Evolutionary conservation across 2,888 invertebrate genomes (phyloP), one percentile per base, ranked within the genome.

Genomic region (Stenchaetothrips biformis): DNA sequence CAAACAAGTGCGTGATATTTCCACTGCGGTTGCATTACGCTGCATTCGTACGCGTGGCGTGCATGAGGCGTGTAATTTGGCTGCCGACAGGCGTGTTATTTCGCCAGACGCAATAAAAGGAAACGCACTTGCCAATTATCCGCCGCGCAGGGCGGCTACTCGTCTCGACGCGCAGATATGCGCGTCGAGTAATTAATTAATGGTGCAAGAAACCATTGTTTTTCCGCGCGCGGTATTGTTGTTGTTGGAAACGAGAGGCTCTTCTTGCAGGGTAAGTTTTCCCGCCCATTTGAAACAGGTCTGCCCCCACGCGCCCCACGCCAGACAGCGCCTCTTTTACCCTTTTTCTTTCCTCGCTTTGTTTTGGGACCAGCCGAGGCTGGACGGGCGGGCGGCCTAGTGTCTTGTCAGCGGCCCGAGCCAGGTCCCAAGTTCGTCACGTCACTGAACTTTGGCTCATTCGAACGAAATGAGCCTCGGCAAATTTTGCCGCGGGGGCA

Each of bases 251-350:
- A 16, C 59, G 59, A 18, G 59, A 16, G 18, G 59, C 18, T 18
- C 18, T 13, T 59, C 59, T 59, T 59, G 18, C 59, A 18, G 59
- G 6, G 59, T 59, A 59, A 16, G 59, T 59, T 59, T 59, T 59
- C 59, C 59, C 59, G 59, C 59, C 59, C 59, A 59, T 59, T 18
- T 18, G 59, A 59, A 59, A 16, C 16, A 18, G 59, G 59, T 59
- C 59, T 59, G 59, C 59, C 59, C 59, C 59, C 59, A 59, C 59
- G 59, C 59, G 59, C 59, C 59, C 16, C 59, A 18, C 59, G 59
- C 59, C 59, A 59, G 59, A 59, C 59, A 18, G 59, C 18, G 16
- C 18, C 16, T 59, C 59, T 59, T 59, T 59, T 18, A 18, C 18
- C 16, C 16, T 59, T 59, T 59, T 59, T 18, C 18, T 59, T 13